Evolutionary conservation across 23 tunicate species (phyloP).

Genomic region (Aplidium turbinatum): DNA sequence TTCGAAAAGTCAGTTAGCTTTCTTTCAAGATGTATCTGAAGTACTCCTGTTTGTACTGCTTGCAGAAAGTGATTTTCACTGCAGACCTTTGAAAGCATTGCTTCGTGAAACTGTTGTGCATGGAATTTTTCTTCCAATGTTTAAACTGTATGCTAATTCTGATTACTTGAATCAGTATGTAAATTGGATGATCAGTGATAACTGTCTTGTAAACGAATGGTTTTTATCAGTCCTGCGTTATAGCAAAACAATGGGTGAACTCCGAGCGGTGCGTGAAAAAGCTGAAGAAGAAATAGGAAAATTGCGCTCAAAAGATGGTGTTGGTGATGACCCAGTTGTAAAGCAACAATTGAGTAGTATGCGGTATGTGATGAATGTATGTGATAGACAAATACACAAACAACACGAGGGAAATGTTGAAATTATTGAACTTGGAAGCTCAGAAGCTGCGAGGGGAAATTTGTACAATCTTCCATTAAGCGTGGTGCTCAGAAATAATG

Average conservation of each 20-base stretch:
- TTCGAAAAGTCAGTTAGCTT: constrained; percentile 41
- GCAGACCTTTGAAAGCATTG: constrained; percentile 72
- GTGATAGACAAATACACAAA: constrained; percentile 59
- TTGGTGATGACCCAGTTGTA: constrained; percentile 78
- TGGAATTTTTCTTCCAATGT: constrained; percentile 73
- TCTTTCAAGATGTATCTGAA: constrained; percentile 72
- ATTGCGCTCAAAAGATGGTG: constrained; percentile 73
- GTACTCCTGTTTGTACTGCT: constrained; percentile 68
- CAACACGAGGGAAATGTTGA: constrained; percentile 56
- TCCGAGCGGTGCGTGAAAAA: constrained; percentile 68
- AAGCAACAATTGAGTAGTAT: constrained; percentile 90
- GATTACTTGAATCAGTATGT: constrained; percentile 93
- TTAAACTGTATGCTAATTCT: constrained; percentile 78
- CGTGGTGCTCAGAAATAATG: constrained; percentile 72
- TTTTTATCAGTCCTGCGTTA: constrained; percentile 70
- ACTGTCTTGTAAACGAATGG: constrained; percentile 84
- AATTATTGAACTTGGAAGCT: constrained; percentile 19
- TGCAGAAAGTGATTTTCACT: constrained; percentile 78
- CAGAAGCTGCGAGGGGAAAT: constrained; percentile 30
- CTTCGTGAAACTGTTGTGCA: constrained; percentile 77
- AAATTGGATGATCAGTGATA: constrained; percentile 87
- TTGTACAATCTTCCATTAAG: constrained; percentile 83
- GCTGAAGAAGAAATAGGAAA: constrained; percentile 79
- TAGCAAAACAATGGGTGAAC: constrained; percentile 59
- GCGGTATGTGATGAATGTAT: constrained; percentile 68